These are phyloP conservation scores for Platycercus adscitus DNA, from an alignment of 2,113 vertebrate species.

Conservation along the genomic window DNA sequence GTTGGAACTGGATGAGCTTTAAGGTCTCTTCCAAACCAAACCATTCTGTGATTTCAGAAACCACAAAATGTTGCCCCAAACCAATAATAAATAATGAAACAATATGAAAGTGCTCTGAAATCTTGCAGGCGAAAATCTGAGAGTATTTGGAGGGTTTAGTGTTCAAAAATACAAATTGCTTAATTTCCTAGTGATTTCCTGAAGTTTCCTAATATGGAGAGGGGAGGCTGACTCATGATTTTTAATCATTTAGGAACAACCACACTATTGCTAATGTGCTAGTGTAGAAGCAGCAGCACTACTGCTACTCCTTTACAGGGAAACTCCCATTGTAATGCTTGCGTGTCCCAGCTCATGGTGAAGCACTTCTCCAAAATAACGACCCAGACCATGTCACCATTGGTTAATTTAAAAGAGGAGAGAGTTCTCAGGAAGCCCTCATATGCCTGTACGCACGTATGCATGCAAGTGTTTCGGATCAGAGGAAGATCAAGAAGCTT, in stretches of 20 bases:
- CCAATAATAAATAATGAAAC: not conserved
- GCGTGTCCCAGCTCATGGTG: accelerated
- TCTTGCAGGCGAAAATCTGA: not conserved
- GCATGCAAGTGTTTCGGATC: no score
- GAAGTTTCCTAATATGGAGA: not conserved
- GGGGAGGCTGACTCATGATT: not conserved
- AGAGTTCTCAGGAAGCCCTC: not conserved
- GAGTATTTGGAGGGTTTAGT: not conserved
- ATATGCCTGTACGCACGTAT: accelerated
- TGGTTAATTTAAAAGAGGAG: not conserved
- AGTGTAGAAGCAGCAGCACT: not conserved
- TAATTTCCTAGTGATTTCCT: not conserved
- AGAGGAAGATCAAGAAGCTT: not conserved
- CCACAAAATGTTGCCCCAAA: not conserved
- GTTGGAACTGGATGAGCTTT: not conserved
- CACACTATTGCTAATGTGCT: not conserved
- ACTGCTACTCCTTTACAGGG: not conserved
- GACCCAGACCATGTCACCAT: not conserved
- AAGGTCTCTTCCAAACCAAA: not conserved
- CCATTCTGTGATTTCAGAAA: not conserved
- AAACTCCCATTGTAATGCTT: accelerated
- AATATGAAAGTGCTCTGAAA: not conserved
- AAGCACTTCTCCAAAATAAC: not conserved
- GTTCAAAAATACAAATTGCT: not conserved
- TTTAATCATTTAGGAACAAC: not conserved